Evolutionary conservation across 1,140 invertebrate genomes (phyloP), one percentile per base, ranked within the genome.

Genomic region (Mycetomoellerius zeteki): DNA sequence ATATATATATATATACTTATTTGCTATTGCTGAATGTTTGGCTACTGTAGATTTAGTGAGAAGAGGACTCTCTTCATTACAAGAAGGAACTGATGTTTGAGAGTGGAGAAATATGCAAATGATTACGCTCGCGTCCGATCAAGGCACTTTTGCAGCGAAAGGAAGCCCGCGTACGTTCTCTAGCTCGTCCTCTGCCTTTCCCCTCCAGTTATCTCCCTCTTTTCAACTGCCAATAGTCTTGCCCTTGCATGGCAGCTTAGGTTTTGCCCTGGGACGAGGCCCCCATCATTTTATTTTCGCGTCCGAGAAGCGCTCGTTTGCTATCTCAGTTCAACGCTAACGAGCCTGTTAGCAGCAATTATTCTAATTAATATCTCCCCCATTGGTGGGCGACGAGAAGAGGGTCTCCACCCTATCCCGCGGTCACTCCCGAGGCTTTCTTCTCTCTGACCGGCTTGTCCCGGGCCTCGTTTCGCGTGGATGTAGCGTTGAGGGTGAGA

Each of bases 281-380:
- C 67, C 85, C 47, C 43, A 86, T 92, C 86, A 77, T 93, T 95
- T 94, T 94, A 92, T 92, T 92, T 93, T 92, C 89, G 81, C 90
- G 85, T 91, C 65, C 85, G 76, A 85, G 91, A 72, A 88, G 88
- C 91, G 81, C 93, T 94, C 92, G 93, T 93, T 94, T 93, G 93
- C 94, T 93, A 94, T 94, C 93, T 91, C 92, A 89, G 93, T 93
- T 88, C 67, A 94, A 93, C 94, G 93, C 93, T 95, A 95, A 95
- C 94, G 93, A 95, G 94, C 92, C 94, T 95, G 94, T 95, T 95
- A 95, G 94, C 94, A 93, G 93, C 94, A 95, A 95, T 95, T 95
- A 95, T 95, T 95, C 94, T 95, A 95, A 95, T 95, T 95, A 95
- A 95, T 95, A 95, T 95, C 93, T 94, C 89, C 89, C 92, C 92